Evolutionary conservation across 2,113 vertebrate species (phyloP), one percentile per base, ranked within the genome.

Genomic region (Lophochroa leadbeateri): DNA sequence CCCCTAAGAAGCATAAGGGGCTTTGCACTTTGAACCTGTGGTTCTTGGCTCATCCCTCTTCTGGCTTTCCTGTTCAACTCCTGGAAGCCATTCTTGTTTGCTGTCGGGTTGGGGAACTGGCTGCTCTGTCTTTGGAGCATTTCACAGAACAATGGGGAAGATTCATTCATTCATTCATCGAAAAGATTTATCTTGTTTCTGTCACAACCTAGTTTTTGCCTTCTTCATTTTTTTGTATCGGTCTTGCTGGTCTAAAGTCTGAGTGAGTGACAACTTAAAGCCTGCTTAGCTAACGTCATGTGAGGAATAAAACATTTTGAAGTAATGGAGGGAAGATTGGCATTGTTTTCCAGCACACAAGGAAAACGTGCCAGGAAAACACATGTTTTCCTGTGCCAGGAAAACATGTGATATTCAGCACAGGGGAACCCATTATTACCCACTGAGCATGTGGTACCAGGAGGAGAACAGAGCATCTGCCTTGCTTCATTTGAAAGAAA

Each of bases 1-100:
- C 80, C 69, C 71, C 68, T 86, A 88, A 93, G 92, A 94, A 94
- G 82, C 83, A 64, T 41, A 35, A 88, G 69, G 61, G 61, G 69
- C 80, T 70, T 91, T 92, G 82, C 88, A 83, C 85, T 97, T 94
- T 96, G 91, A 94, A 92, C 90, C 52, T 84, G 70, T 37, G 63
- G 41, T 94, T 96, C 65, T 94, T 94, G 86, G 86, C 91, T 96
- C 53, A 44, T 93, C 57, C 31, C n/a, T 82, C 27, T 88, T 82
- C 65, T 95, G 76, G 37, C 80, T 94, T 94, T 89, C 47, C 91
- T 65, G 18, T 85, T 89, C 55, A 63, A 2, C 80, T 94, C 64
- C 50, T 96, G 83, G 82, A 90, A 94, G 33, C 33, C 69, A 47
- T 83, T 69, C 86, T 43, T 61, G 31, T 84, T 91, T 86, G 82